Conservation (phyloP, 2,888 invertebrate species). For the Ectemnius continuus region DNA sequence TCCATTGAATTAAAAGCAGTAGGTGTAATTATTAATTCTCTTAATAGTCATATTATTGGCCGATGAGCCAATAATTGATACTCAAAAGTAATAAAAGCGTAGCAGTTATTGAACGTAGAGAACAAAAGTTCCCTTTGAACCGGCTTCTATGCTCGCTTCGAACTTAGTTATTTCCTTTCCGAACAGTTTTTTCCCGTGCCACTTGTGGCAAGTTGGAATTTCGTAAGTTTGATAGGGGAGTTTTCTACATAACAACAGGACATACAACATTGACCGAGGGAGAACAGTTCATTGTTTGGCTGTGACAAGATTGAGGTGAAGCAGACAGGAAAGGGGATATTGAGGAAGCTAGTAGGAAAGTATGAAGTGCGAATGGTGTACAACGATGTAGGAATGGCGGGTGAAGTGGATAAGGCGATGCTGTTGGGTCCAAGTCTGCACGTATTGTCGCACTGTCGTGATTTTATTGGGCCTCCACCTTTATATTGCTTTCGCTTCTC, state of each 20-base stretch:
- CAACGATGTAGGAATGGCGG: background rate
- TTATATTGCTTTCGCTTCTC: constrained; percentile 64
- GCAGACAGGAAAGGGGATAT: background rate
- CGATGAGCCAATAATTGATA: no score
- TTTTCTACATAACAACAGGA: constrained; percentile 23
- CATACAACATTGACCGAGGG: constrained; percentile 53
- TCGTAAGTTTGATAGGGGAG: constrained; percentile 40
- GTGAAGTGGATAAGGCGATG: constrained; percentile 26
- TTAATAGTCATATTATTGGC: no score
- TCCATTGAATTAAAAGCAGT: no score
- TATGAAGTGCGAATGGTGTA: constrained; percentile 13
- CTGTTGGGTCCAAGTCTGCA: constrained; percentile 39
- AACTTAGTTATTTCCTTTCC: no score
- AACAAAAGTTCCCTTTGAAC: no score
- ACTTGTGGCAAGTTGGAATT: constrained; percentile 43
- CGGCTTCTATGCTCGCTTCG: no score
- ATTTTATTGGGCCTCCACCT: constrained; percentile 73
- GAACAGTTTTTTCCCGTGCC: background rate
- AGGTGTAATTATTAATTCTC: no score
- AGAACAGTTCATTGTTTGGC: constrained; percentile 9
- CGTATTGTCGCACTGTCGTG: constrained; percentile 61
- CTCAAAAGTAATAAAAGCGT: no score
- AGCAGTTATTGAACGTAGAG: no score
- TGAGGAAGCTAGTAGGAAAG: constrained; percentile 8
- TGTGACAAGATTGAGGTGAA: background rate